Evolutionary conservation across 2,113 vertebrate genomes (phyloP).

Genomic region (Corvus moneduloides): DNA sequence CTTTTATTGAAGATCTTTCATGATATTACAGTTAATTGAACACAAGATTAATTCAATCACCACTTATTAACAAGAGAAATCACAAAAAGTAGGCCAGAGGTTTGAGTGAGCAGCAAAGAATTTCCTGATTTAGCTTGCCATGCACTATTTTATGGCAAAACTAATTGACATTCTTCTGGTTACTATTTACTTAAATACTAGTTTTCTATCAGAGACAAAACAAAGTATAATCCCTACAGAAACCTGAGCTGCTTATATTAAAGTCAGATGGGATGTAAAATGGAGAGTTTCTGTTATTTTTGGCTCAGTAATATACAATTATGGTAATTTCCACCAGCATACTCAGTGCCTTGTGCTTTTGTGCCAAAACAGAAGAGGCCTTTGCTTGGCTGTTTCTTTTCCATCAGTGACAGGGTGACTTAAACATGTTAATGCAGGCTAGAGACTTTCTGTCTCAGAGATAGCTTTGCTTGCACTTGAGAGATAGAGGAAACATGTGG

Average conservation of each 20-base stretch:
- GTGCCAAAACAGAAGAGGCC: neutral
- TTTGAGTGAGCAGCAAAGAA: neutral
- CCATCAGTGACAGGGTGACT: conserved; percentile 6
- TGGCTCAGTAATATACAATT: conserved; percentile 17
- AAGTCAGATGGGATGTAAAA: conserved; percentile 23
- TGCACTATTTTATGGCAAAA: neutral
- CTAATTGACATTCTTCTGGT: conserved; percentile 4
- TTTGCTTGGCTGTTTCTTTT: conserved; percentile 7
- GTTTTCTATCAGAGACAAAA: conserved; percentile 40
- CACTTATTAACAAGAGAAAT: neutral
- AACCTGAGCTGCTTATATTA: conserved; percentile 11
- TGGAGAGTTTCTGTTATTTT: conserved; percentile 48
- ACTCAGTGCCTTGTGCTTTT: neutral
- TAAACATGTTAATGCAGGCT: neutral
- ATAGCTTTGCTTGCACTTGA: neutral
- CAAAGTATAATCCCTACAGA: conserved; percentile 3
- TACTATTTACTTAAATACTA: conserved; percentile 14
- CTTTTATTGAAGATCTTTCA: neutral
- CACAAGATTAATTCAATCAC: neutral
- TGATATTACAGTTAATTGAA: neutral
- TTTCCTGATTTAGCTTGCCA: neutral
- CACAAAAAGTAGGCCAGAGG: neutral
- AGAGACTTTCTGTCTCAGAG: neutral
- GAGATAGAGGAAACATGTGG: neutral
- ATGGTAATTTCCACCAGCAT: conserved; percentile 17